Percentiles rank a stretch among this genome's conserved stretches.
phyloP scores from a whole-genome alignment of 1,140 invertebrate genomes.

The Tetragnatha versicolor region DNA sequence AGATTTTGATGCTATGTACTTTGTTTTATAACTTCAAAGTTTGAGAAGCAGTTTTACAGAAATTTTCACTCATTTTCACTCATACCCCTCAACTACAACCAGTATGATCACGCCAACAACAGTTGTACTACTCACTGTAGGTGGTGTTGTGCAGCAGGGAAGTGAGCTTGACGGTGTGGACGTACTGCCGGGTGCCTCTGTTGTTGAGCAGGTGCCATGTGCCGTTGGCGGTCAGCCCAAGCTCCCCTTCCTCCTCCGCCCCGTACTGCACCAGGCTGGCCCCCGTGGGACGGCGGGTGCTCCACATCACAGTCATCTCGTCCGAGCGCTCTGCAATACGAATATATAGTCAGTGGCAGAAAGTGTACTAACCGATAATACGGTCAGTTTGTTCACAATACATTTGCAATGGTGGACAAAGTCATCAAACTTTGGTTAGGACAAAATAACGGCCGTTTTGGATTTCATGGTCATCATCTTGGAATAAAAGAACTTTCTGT shows the following conservation, averaged over 20 bases:
- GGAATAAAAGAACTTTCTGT: neutral
- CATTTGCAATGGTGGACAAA: neutral
- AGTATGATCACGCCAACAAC: too few species aligned
- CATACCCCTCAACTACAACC: too few species aligned
- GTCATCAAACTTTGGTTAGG: neutral
- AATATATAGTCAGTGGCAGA: constrained; percentile 72
- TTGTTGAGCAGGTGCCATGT: constrained; percentile 66
- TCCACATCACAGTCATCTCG: constrained; percentile 88
- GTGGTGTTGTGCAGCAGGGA: constrained; percentile 69
- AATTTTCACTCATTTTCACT: too few species aligned
- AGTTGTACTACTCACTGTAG: constrained; percentile 71
- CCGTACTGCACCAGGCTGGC: constrained; percentile 82
- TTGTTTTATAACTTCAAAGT: too few species aligned
- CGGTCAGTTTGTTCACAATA: neutral
- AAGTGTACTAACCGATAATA: neutral
- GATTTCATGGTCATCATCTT: neutral
- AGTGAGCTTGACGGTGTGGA: constrained; percentile 75
- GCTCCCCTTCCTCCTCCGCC: constrained; percentile 59
- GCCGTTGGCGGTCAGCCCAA: constrained; percentile 62
- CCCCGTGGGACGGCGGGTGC: constrained; percentile 76
- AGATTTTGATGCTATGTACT: too few species aligned
- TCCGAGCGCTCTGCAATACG: constrained; percentile 67
- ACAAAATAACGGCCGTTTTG: neutral
- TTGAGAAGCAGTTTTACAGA: too few species aligned
- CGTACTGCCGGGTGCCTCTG: constrained; percentile 71